A percentile compares a stretch with the other conserved stretches of the same genome.
phyloP scores from a whole-genome alignment of 35 echinoderm and acorn worm species.

The Heliocidaris erythrogramma region DNA sequence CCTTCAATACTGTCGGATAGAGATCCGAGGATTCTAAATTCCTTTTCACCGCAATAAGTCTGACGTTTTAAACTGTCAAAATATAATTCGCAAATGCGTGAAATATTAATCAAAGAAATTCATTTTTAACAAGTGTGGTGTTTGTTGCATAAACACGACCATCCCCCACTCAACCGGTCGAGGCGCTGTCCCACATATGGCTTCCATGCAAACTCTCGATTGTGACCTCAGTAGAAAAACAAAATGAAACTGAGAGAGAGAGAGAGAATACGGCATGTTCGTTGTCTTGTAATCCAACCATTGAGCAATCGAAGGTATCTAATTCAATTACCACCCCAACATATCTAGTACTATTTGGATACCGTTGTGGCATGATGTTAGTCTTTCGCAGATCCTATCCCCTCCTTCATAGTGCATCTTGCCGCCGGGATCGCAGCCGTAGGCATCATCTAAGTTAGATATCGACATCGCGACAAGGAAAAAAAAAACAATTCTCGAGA shows the following conservation, averaged over 20 bases:
- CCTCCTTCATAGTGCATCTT: not conserved
- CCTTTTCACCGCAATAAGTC: not conserved
- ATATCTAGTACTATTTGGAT: not conserved
- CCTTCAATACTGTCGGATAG: not conserved
- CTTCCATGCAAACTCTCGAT: not conserved
- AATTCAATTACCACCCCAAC: not conserved
- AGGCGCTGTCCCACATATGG: not conserved
- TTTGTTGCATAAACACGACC: not conserved
- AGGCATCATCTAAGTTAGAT: not conserved
- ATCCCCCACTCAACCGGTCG: not conserved
- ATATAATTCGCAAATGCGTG: not conserved
- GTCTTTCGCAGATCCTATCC: not conserved
- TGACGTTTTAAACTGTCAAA: not conserved
- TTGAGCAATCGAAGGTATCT: not conserved
- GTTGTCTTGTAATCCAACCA: not conserved
- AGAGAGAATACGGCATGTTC: not conserved
- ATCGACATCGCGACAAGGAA: not conserved
- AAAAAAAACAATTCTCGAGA: not conserved
- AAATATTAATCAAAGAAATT: slow-evolving; percentile 10
- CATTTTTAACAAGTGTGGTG: not conserved
- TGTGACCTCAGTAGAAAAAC: not conserved
- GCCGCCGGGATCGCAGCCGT: not conserved
- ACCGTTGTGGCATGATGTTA: not conserved
- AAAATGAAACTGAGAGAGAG: not conserved
- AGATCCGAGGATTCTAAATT: not conserved